Base-by-base conservation (phyloP, 2,797 vertebrate species). In the Anableps anableps region DNA sequence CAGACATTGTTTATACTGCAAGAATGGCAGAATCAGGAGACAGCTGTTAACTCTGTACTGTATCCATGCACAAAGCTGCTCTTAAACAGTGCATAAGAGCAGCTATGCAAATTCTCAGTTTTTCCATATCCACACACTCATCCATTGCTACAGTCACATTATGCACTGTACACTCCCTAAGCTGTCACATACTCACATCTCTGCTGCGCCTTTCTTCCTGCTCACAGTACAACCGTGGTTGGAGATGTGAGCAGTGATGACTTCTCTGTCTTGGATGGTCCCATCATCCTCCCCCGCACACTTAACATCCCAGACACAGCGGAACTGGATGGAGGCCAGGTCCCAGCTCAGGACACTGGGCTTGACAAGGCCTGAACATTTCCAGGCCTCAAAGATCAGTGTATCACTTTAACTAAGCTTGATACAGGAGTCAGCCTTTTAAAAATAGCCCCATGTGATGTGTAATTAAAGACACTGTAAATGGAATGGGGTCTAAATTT, bases 121-220 rank as follows among this genome's bases (percentile, higher is more conserved):
- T 82, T 71, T 80, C n/a, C 60, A 80, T 74, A 64, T 66, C 78
- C 64, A 80, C 62, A 53, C 75, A 77, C 80, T 82, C 55, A 74
- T 31, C 73, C 71, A 70, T 77, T 82, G 64, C 45, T 79, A 82
- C 77, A 86, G 83, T 90, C 81, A 45, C 79, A 90, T 87, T 91
- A 86, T 91, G 88, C 84, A 87, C 89, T 84, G 43, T 36, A 83
- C 68, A 88, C 84, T 81, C 68, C 50, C 82, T 85, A 88, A 87
- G 74, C 72, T 88, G 88, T 90, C 86, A 91, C 78, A 87, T 79
- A 80, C 83, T 93, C 89, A 83, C 88, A 84, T 90, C 79, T 77
- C 80, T 80, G 80, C 75, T 58, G 1, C 13, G 51, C 68, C 31
- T 83, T 85, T 91, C 89, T 80, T 81, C 19, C 86, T 84, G 72